Conservation (phyloP, 2,888 invertebrate genomes). For the Pteria penguin region DNA sequence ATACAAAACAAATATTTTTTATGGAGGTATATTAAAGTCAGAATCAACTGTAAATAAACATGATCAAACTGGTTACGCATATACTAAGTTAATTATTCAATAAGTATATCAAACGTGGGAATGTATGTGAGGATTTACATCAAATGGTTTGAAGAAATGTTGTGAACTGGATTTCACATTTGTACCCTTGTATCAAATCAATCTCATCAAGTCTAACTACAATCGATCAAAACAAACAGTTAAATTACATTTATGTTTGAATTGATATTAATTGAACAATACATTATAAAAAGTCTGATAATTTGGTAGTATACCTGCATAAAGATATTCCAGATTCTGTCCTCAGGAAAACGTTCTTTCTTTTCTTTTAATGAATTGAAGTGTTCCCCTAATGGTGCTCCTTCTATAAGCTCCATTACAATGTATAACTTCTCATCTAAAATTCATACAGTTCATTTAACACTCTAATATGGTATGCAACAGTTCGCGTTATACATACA, state of each 20-base stretch:
- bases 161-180: no score
- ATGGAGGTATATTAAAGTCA: not conserved
- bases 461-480: no score
- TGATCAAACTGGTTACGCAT: not conserved
- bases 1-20: not conserved
- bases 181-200: no score
- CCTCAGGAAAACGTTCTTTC: slow-evolving; percentile 77
- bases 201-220: no score
- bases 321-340: slow-evolving; percentile 80
- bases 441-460: no score
- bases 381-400: slow-evolving; percentile 80
- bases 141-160: no score
- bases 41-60: not conserved
- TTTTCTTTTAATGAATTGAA: slow-evolving; percentile 81
- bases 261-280: no score
- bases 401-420: slow-evolving; percentile 81
- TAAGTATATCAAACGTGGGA: not conserved
- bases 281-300: no score
- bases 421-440: slow-evolving; percentile 80
- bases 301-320: slow-evolving; percentile 81
- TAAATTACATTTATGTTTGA: no score
- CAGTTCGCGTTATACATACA: no score
- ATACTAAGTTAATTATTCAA: not conserved
- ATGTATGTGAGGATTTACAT: no score
- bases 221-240: no score